Evolutionary conservation across 2,888 invertebrate species (phyloP).

Genomic region (Andrena chrysosceles): DNA sequence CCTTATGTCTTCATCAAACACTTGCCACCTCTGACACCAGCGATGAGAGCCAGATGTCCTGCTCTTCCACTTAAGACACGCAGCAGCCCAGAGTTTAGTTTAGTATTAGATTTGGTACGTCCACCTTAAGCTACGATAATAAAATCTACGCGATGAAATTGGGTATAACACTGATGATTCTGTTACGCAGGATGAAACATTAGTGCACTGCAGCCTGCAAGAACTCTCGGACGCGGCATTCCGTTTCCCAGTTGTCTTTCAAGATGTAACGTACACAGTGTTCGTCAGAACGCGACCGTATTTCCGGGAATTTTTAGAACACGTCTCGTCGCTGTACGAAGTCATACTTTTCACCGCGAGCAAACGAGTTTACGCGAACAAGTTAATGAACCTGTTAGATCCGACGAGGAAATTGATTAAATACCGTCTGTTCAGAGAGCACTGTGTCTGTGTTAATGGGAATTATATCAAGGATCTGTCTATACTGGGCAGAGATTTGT

Average conservation of each 20-base stretch:
- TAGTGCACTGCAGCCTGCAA: conserved; percentile 97
- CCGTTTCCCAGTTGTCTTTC: conserved; percentile 96
- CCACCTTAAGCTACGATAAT: neutral
- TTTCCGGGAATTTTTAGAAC: conserved; percentile 96
- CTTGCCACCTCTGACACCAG: conserved; percentile 92
- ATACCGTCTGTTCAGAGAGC: conserved; percentile 97
- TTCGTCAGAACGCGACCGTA: conserved; percentile 95
- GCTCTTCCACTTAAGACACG: conserved; percentile 96
- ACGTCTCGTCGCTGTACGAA: conserved; percentile 94
- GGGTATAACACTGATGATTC: conserved; percentile 7
- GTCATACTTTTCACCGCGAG: conserved; percentile 98
- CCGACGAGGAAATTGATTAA: conserved; percentile 95
- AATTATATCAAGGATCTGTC: conserved; percentile 98
- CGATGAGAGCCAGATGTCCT: conserved; percentile 90
- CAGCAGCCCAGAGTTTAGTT: conserved; percentile 96
- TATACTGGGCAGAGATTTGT: conserved; percentile 95
- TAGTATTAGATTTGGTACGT: conserved; percentile 87
- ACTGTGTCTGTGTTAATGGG: conserved; percentile 97
- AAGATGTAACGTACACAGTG: conserved; percentile 95
- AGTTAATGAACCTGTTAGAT: conserved; percentile 95
- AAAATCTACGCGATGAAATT: neutral
- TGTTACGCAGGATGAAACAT: conserved; percentile 93
- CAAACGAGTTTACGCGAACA: conserved; percentile 97
- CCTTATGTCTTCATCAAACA: conserved; percentile 97
- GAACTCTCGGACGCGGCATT: conserved; percentile 97